Conservation (phyloP, 2,888 invertebrate species). For the Lacanobia oleracea region DNA sequence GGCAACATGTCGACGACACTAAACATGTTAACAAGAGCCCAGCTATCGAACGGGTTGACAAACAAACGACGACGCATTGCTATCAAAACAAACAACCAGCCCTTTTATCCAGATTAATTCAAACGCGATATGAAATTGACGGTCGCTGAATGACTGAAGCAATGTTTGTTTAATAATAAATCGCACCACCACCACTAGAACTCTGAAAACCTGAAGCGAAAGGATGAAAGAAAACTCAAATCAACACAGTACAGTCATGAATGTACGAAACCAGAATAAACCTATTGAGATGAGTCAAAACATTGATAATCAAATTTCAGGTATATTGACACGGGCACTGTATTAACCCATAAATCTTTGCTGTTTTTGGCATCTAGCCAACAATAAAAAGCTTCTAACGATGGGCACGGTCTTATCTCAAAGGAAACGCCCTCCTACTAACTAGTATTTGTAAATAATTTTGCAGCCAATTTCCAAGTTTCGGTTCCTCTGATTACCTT, state of each 20-base stretch:
- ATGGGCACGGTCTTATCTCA: conserved; percentile 24
- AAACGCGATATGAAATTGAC: conserved; percentile 5
- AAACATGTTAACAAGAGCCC: conserved; percentile 49
- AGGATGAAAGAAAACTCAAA: background rate
- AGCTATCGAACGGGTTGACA: conserved; percentile 47
- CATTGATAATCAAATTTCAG: conserved; percentile 48
- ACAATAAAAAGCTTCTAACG: conserved; percentile 44
- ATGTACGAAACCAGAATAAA: conserved; percentile 20
- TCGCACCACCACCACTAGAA: background rate
- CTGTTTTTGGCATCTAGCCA: conserved; percentile 54
- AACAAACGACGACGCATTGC: conserved; percentile 28
- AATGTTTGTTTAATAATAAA: background rate
- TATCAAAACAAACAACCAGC: conserved; percentile 38
- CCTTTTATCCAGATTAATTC: conserved; percentile 46
- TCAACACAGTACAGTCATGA: background rate
- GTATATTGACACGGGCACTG: conserved; percentile 49
- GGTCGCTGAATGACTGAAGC: background rate
- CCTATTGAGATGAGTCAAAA: conserved; percentile 39
- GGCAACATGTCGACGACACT: conserved; percentile 49
- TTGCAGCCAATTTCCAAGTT: conserved; percentile 6
- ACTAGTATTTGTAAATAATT: conserved; percentile 30
- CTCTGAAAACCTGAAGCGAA: background rate
- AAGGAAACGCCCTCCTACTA: conserved; percentile 36
- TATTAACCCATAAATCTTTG: conserved; percentile 54
- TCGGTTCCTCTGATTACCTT: conserved; percentile 10